A percentile compares a stretch with the other conserved stretches of the same genome.
Evolutionary conservation across 2,113 vertebrate species (phyloP).

Genomic region (Bos taurus): ARS-UCD2.0 NC_037329.1:39346001-39346500

Average conservation of each 20-base stretch:
- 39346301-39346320: not conserved
- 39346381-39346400: constrained; percentile 6
- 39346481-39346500: not conserved
- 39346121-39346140: not conserved
- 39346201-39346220: not conserved
- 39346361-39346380: not conserved
- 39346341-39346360: not conserved
- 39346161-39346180: not conserved
- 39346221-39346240: not conserved
- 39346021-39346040: not conserved
- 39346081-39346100: not conserved
- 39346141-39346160: constrained; percentile 18
- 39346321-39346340: not conserved
- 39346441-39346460: not conserved
- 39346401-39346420: not conserved
- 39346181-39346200: constrained; percentile 4
- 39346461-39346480: not conserved
- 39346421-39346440: constrained; percentile 2
- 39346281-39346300: not conserved
- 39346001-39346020: not conserved
- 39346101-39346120: not conserved
- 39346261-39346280: not conserved
- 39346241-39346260: not conserved
- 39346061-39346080: constrained; percentile 8
- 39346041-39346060: constrained; percentile 11